Percentiles rank a stretch among this genome's conserved stretches.
Evolutionary conservation across 2,888 invertebrate genomes (phyloP).

Genomic region (Bursaphelenchus okinawaensis): DNA sequence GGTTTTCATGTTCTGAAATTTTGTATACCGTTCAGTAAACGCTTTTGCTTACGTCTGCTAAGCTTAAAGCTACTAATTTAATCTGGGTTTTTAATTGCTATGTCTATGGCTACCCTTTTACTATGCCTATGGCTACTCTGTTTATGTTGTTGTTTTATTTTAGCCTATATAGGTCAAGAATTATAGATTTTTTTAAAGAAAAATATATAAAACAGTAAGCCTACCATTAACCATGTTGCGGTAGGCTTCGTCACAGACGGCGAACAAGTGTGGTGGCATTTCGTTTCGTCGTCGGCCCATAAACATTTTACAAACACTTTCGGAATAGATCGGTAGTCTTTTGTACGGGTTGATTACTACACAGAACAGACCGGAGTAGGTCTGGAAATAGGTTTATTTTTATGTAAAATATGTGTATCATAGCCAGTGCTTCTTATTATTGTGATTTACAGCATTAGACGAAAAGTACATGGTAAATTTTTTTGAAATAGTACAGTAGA

Average conservation of each 20-base stretch:
- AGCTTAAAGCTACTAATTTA: constrained; percentile 11
- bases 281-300: constrained; percentile 52
- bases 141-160: no score
- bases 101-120: no score
- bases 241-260: constrained; percentile 92
- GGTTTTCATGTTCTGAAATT: constrained; percentile 84
- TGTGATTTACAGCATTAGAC: no score
- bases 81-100: no score
- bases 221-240: constrained; percentile 98
- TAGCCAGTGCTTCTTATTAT: no score
- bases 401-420: constrained; percentile 59
- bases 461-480: not conserved
- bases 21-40: not conserved
- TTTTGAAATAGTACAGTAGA: not conserved
- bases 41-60: not conserved
- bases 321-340: constrained; percentile 56
- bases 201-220: not conserved
- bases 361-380: constrained; percentile 57
- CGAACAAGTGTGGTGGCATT: constrained; percentile 81
- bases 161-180: no score
- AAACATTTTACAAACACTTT: constrained; percentile 52
- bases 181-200: not conserved
- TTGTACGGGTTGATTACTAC: constrained; percentile 58
- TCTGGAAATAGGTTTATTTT: constrained; percentile 35
- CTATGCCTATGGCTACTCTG: no score